Conservation (phyloP, 2,113 vertebrate species). For the Fukomys damarensis region DNA sequence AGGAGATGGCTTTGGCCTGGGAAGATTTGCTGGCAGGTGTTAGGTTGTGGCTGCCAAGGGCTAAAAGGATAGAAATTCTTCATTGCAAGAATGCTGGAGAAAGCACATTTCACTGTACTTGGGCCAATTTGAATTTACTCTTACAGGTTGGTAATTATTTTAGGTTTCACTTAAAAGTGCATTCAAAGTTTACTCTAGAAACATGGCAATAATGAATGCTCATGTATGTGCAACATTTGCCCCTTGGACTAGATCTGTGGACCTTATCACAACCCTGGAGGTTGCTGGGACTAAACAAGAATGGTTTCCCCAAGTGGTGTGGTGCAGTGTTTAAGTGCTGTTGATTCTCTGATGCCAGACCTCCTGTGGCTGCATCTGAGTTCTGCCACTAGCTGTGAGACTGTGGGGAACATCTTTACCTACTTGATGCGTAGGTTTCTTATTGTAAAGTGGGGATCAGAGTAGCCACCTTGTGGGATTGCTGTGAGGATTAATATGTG, state of each 20-base stretch:
- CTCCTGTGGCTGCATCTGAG: neutral
- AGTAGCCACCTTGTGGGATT: neutral
- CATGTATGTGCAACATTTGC: neutral
- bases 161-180: neutral
- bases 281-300: neutral
- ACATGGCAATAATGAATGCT: neutral
- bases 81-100: slow-evolving; percentile 8
- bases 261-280: neutral
- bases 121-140: slow-evolving; percentile 42
- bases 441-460: neutral
- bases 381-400: neutral
- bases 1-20: slow-evolving; percentile 37
- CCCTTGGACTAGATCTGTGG: neutral
- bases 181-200: neutral
- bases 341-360: neutral
- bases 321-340: neutral
- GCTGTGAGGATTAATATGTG: neutral
- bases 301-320: neutral
- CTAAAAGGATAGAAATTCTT: slow-evolving; percentile 33
- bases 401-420: neutral
- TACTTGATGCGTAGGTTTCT: neutral
- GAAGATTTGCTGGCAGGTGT: slow-evolving; percentile 59
- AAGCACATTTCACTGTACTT: neutral
- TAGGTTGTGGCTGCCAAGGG: slow-evolving; percentile 54
- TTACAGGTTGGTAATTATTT: neutral